A percentile compares a stretch with the other conserved stretches of the same genome.
phyloP scores from a whole-genome alignment of 1,140 invertebrate species.

The Bombus superbus region DNA sequence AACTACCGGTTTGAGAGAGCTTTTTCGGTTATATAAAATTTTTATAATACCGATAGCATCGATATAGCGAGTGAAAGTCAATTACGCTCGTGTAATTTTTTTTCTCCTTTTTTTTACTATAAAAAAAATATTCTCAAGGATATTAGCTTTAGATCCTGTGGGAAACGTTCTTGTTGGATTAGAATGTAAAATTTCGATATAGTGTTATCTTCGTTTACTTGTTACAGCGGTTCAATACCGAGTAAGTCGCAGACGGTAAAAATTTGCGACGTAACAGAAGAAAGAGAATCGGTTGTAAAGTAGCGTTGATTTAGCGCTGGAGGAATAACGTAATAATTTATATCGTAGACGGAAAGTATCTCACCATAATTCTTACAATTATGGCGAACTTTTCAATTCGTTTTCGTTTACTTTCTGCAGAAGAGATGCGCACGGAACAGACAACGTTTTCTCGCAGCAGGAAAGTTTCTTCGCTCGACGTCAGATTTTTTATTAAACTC shows the following conservation, averaged over 20 bases:
- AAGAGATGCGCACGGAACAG: too few species aligned
- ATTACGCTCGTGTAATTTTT: neutral
- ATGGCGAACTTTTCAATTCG: neutral
- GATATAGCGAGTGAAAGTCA: neutral
- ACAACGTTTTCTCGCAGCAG: too few species aligned
- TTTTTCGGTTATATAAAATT: conserved; percentile 4
- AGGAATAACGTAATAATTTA: neutral
- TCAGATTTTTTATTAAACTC: neutral
- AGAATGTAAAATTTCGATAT: neutral
- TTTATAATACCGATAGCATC: neutral
- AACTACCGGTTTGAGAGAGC: neutral
- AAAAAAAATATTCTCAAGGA: neutral
- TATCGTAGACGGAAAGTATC: neutral
- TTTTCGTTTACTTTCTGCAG: neutral
- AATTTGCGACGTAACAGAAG: too few species aligned
- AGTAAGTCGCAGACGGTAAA: too few species aligned
- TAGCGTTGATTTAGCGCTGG: neutral
- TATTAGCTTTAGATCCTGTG: neutral
- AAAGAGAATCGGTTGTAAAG: neutral
- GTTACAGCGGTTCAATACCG: too few species aligned
- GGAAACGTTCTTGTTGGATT: neutral
- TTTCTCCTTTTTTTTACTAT: neutral
- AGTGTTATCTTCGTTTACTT: neutral
- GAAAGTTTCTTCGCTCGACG: neutral
- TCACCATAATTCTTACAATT: neutral